Evolutionary conservation across 1,140 invertebrate genomes (phyloP).

Genomic region (Neotoxoptera formosana): DNA sequence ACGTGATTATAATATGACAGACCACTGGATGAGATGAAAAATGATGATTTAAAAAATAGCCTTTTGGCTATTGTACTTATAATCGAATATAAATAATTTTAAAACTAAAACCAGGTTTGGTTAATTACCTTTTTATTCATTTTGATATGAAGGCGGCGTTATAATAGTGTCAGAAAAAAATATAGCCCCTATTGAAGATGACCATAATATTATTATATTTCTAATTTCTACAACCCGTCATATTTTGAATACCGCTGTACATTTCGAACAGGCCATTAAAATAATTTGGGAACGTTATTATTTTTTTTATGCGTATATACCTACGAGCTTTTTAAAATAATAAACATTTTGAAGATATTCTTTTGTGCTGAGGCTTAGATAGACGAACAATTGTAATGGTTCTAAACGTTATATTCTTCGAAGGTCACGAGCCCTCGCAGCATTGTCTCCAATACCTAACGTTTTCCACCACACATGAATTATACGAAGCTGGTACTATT

Average conservation of each 20-base stretch:
- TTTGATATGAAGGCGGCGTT: neutral
- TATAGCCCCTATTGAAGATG: neutral
- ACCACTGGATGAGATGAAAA: neutral
- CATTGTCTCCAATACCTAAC: slow-evolving; percentile 23
- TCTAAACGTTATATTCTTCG: slow-evolving; percentile 28
- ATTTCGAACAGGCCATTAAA: slow-evolving; percentile 20
- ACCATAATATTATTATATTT: neutral
- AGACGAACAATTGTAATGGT: slow-evolving; percentile 24
- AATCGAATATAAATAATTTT: neutral
- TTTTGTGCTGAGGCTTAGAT: slow-evolving; percentile 17
- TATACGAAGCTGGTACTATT: neutral
- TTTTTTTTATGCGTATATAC: neutral
- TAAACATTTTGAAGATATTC: slow-evolving; percentile 31
- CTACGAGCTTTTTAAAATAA: slow-evolving; percentile 40
- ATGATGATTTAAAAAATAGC: neutral
- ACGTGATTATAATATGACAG: neutral
- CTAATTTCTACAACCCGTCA: neutral
- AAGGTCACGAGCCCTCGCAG: slow-evolving; percentile 37
- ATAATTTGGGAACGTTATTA: neutral
- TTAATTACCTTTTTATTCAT: slow-evolving; percentile 24
- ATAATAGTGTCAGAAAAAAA: neutral
- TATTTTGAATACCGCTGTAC: neutral
- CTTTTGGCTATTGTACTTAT: neutral
- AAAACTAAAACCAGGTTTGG: neutral
- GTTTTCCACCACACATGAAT: slow-evolving; percentile 32